phyloP scores from a whole-genome alignment of 2,888 invertebrate species.

The Anodontia alba region DNA sequence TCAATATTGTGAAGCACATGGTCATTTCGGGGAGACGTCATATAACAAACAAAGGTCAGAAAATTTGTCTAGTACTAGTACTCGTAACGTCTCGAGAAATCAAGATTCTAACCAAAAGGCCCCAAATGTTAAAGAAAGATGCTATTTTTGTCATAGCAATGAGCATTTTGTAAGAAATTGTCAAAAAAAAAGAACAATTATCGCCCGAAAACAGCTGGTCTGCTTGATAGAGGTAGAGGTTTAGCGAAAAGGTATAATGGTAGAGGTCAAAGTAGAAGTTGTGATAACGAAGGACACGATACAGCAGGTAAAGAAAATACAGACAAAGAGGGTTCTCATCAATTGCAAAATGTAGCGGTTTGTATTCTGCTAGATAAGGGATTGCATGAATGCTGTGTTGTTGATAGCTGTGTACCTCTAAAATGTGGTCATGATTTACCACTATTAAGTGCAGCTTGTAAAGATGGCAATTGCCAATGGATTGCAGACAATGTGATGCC shows the following conservation, averaged over 20 bases:
- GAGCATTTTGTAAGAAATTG: background rate
- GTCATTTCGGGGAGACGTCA: background rate
- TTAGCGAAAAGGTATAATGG: background rate
- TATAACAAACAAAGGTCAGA: background rate
- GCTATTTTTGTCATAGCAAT: background rate
- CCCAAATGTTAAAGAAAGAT: background rate
- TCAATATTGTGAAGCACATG: constrained; percentile 36
- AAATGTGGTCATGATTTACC: background rate
- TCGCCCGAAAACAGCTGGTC: too few relatives aligned
- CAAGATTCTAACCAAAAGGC: background rate
- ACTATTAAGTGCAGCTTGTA: background rate
- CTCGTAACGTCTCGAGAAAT: background rate
- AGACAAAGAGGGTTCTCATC: background rate
- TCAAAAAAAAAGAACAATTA: background rate
- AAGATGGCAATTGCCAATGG: background rate
- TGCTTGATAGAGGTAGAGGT: background rate
- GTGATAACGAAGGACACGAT: background rate
- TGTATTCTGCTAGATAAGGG: background rate
- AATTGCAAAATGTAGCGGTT: background rate
- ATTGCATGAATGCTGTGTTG: background rate
- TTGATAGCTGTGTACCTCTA: background rate
- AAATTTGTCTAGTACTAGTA: background rate
- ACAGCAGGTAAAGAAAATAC: too few relatives aligned
- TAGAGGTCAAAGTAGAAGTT: background rate
- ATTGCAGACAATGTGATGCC: background rate